A percentile compares a stretch with the other conserved stretches of the same genome.
These are phyloP conservation scores for Propithecus perrieri DNA, from an alignment of 2,797 vertebrate genomes.

Conservation along the genomic window DNA sequence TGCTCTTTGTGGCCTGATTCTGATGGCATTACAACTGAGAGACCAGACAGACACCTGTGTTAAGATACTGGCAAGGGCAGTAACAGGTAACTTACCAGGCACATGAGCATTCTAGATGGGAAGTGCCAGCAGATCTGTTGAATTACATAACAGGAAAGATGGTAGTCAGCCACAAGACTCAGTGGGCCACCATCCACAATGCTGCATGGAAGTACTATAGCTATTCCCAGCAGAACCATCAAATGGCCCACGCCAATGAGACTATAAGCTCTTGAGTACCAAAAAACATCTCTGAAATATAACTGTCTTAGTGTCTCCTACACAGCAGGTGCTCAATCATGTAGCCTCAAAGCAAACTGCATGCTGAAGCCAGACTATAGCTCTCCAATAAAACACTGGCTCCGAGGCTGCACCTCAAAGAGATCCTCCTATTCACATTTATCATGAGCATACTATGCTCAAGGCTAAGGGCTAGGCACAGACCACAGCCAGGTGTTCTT, in stretches of 20 bases:
- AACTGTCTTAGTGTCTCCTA: background rate
- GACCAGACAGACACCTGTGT: background rate
- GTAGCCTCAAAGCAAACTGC: background rate
- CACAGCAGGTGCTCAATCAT: background rate
- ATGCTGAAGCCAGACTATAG: background rate
- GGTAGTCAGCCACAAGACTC: background rate
- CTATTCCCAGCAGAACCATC: background rate
- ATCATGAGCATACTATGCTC: background rate
- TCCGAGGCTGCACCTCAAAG: background rate
- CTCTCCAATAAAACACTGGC: background rate
- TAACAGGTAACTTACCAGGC: background rate
- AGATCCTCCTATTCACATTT: background rate
- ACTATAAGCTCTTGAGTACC: background rate
- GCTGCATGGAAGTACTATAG: background rate
- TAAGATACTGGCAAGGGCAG: background rate
- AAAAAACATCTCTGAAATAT: background rate
- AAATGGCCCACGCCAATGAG: background rate
- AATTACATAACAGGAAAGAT: background rate
- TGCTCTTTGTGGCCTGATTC: background rate
- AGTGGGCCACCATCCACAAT: background rate
- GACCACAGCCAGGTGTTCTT: background rate
- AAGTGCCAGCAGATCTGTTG: background rate
- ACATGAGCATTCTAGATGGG: background rate
- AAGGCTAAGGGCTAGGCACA: background rate
- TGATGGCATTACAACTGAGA: background rate